phyloP scores from a whole-genome alignment of 2,888 invertebrate species.

The Eustalomyia histrio region DNA sequence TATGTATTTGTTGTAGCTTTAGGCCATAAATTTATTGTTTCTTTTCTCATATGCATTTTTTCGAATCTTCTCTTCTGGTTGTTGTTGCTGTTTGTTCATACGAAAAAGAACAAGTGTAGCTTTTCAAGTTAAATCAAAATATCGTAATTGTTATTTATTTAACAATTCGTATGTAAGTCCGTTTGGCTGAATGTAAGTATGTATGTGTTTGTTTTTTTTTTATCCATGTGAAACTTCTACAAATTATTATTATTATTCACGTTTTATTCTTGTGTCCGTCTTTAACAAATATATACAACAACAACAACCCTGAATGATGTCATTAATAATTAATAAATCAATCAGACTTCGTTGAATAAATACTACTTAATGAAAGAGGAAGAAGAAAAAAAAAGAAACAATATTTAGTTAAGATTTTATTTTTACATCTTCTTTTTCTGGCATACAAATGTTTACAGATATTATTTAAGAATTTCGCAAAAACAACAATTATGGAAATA shows the following conservation, averaged over 20 bases:
- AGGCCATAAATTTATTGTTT: constrained; percentile 30
- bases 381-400: neutral
- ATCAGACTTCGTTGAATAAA: constrained; percentile 44
- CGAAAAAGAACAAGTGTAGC: constrained; percentile 39
- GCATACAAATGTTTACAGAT: neutral
- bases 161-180: constrained; percentile 42
- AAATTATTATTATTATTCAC: constrained; percentile 33
- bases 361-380: neutral
- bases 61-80: neutral
- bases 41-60: constrained; percentile 12
- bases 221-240: constrained; percentile 11
- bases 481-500: no score
- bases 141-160: constrained; percentile 52
- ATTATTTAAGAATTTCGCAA: no score
- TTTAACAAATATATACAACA: no score
- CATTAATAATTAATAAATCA: constrained; percentile 61
- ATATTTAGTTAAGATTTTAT: neutral
- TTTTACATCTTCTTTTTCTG: neutral
- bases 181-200: neutral
- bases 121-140: constrained; percentile 49
- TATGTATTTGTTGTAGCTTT: constrained; percentile 7
- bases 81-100: constrained; percentile 29
- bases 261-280: constrained; percentile 12
- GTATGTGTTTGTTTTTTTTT: constrained; percentile 2
- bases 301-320: constrained; percentile 48